A percentile compares a stretch with the other conserved stretches of the same genome.
Evolutionary conservation across 2,113 vertebrate genomes (phyloP).

Genomic region (Pavo muticus): DNA sequence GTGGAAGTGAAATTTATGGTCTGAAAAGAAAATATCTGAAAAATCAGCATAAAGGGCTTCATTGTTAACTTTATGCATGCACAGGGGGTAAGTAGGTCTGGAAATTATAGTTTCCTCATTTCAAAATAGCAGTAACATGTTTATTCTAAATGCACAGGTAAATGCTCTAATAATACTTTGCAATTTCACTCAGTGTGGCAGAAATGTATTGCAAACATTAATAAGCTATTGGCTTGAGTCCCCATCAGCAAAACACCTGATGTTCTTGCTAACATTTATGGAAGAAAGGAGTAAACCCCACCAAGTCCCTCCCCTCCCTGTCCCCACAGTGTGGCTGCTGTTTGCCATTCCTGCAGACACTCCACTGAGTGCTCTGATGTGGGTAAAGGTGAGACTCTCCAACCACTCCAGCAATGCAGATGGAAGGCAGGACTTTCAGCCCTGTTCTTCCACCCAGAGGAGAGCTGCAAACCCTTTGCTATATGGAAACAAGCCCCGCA

Average conservation of each 20-base stretch:
- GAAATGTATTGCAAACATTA: conserved; percentile 1
- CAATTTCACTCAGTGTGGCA: neutral
- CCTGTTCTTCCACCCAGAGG: neutral
- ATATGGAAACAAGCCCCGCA: fast-evolving
- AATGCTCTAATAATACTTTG: neutral
- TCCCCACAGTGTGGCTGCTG: neutral
- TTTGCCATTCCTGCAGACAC: neutral
- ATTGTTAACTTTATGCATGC: neutral
- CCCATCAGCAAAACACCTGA: neutral
- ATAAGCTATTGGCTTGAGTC: neutral
- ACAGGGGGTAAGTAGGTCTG: neutral
- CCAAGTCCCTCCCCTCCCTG: neutral
- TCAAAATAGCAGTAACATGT: neutral
- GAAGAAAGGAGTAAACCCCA: neutral
- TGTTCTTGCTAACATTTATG: neutral
- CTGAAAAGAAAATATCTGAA: conserved; percentile 27
- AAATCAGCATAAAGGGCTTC: conserved; percentile 2
- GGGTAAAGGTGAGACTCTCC: neutral
- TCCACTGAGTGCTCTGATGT: neutral
- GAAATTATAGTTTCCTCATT: neutral
- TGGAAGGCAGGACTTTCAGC: neutral
- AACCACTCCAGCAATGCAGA: fast-evolving
- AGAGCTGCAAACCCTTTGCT: fast-evolving
- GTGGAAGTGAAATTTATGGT: neutral
- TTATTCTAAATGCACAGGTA: neutral